Evolutionary conservation across 1,140 invertebrate species (phyloP).

Genomic region (Bombus confusus): DNA sequence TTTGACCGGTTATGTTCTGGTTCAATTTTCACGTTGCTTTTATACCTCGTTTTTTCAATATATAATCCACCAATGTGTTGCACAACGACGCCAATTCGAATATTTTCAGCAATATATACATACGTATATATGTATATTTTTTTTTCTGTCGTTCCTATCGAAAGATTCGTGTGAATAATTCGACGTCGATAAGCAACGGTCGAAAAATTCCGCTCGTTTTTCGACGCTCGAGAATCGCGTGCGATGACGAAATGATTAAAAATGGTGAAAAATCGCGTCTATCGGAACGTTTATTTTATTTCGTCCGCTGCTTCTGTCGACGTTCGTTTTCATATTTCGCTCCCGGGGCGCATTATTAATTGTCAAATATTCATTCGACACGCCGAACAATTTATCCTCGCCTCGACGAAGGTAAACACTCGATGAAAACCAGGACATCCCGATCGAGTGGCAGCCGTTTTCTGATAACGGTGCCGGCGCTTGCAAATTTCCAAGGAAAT

Average conservation of each 20-base stretch:
- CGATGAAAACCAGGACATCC: slow-evolving; percentile 16
- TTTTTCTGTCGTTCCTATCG: neutral
- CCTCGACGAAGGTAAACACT: slow-evolving; percentile 34
- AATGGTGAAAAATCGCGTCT: neutral
- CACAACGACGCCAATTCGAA: neutral
- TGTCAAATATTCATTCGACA: slow-evolving; percentile 54
- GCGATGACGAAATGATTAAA: neutral
- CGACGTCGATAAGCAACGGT: neutral
- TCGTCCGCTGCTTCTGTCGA: neutral
- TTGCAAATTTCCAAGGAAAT: slow-evolving; percentile 26
- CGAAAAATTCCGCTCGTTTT: neutral
- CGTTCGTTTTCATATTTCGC: slow-evolving; percentile 11
- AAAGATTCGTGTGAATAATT: neutral
- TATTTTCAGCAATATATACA: neutral
- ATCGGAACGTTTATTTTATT: slow-evolving; percentile 18
- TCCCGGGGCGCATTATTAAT: slow-evolving; percentile 32
- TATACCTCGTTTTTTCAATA: neutral
- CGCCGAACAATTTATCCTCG: slow-evolving; percentile 18
- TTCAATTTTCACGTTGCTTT: slow-evolving; percentile 6
- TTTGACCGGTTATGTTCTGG: neutral
- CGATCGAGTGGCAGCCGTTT: neutral
- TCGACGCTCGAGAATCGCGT: neutral
- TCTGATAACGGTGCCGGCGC: slow-evolving; percentile 30
- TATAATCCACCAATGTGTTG: neutral
- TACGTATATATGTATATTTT: neutral